Conservation (phyloP, 2,113 vertebrate genomes). For the Scomber colias region DNA sequence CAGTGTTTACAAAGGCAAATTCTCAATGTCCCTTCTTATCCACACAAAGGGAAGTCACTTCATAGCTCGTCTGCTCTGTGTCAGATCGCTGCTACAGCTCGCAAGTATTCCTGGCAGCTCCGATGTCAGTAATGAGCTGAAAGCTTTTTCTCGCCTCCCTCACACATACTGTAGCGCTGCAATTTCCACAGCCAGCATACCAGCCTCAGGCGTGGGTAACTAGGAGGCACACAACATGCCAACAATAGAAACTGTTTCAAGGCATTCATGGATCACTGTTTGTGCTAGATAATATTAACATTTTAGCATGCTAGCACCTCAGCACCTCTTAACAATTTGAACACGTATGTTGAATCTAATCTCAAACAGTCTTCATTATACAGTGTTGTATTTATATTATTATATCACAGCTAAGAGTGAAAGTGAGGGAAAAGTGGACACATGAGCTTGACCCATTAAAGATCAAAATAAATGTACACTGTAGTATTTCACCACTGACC, state of each 20-base stretch:
- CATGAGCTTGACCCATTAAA: neutral
- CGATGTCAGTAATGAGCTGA: constrained; percentile 48
- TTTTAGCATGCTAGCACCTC: neutral
- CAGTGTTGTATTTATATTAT: neutral
- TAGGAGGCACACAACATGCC: constrained; percentile 15
- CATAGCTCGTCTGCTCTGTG: constrained; percentile 39
- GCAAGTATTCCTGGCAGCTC: constrained; percentile 38
- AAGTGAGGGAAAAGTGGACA: neutral
- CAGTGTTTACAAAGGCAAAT: constrained; percentile 20
- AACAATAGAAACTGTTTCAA: constrained; percentile 45
- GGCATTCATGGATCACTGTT: constrained; percentile 11
- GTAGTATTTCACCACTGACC: no score
- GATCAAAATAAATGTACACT: no score
- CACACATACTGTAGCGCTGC: constrained; percentile 39
- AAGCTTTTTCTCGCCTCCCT: constrained; percentile 62
- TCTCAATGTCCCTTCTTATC: constrained; percentile 5
- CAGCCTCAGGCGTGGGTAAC: constrained; percentile 41
- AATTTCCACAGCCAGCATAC: constrained; percentile 21
- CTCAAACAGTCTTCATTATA: neutral
- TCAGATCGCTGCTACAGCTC: constrained; percentile 32
- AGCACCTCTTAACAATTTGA: neutral
- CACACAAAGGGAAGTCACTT: constrained; percentile 26
- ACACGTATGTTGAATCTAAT: neutral
- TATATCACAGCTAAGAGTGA: neutral
- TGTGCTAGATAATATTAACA: neutral